Evolutionary conservation across 1,140 invertebrate species (phyloP), one percentile per base, ranked within the genome.

Genomic region (Bilobella aurantiaca): DNA sequence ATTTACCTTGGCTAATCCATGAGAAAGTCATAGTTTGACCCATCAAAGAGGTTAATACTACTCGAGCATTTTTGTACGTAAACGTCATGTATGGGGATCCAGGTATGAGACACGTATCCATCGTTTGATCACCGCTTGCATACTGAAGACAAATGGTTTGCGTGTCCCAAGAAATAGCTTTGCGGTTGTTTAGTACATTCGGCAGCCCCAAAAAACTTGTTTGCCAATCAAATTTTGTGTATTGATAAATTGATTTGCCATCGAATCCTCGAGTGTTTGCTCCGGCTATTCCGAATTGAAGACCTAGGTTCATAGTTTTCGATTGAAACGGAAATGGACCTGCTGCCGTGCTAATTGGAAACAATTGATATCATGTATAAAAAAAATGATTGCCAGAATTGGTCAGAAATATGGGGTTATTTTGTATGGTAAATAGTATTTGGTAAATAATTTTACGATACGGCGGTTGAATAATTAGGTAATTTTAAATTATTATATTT

Each of bases 321-420:
- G 65, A 37, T 47, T 70, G 69, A 56, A 47, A 70, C 0, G 69
- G 69, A 47, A 70, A 70, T 1, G 69, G 69, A 16, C 69, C 69
- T 21, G 49, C 49, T 18, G 49, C 49, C 5, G 23, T 23, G 3
- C 49, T 53, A n/a, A 12, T 8, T 8, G 23, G 28, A 23, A 60
- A 49, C 31, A 49, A 65, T 30, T 8, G 23, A 14, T 12, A 21
- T 12, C 8, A 57, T 14, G n/a, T 21, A 57, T 57, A 23, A n/a
- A 57, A 23, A 14, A 25, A 21, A 23, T n/a, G n/a, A 12, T 58
- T 29, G n/a, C 56, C 3, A 21, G 34, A 16, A 1, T 49, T 57
- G 28, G 53, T n/a, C 28, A 61, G 32, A 12, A 14, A 3, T 2
- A 12, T 2, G 5, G 59, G 59, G 42, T 34, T 34, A 14, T 8